A percentile compares a stretch with the other conserved stretches of the same genome.
Evolutionary conservation across 1,140 invertebrate genomes (phyloP).

Genomic region (Diabrotica undecimpunctata): DNA sequence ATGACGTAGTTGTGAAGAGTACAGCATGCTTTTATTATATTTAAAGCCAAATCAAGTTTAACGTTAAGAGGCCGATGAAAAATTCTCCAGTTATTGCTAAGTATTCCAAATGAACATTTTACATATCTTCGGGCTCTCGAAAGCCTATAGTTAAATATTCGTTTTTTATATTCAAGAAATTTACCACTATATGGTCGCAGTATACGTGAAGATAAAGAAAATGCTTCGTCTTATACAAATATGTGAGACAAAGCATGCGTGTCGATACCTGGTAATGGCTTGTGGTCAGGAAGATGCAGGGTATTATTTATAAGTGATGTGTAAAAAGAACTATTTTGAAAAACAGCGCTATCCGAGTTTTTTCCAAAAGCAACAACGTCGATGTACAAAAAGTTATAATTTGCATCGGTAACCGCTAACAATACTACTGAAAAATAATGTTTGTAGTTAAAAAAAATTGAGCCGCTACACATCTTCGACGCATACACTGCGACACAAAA

Average conservation of each 20-base stretch:
- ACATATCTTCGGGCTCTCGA: too few species aligned
- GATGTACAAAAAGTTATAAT: conserved; percentile 20
- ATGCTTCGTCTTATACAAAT: too few species aligned
- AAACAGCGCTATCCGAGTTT: conserved; percentile 20
- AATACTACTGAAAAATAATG: too few species aligned
- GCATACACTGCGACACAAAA: too few species aligned
- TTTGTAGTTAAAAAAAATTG: too few species aligned
- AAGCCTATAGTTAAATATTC: too few species aligned
- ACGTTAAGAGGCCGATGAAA: conserved; percentile 20
- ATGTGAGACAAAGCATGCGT: too few species aligned
- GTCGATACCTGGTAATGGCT: conserved; percentile 8
- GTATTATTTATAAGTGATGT: conserved; percentile 4
- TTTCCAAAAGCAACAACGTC: conserved; percentile 25
- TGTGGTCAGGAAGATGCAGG: neutral
- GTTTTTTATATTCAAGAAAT: conserved; percentile 9
- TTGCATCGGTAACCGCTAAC: conserved; percentile 19
- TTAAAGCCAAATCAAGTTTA: conserved; percentile 12
- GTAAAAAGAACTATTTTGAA: conserved; percentile 3
- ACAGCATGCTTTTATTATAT: conserved; percentile 15
- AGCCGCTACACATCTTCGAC: too few species aligned
- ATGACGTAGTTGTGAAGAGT: conserved; percentile 15
- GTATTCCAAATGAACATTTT: too few species aligned
- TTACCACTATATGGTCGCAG: too few species aligned
- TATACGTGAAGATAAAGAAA: too few species aligned
- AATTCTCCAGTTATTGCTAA: too few species aligned